A percentile compares a stretch with the other conserved stretches of the same genome.
phyloP scores from a whole-genome alignment of 2,113 vertebrate genomes.

The Alaudala cheleensis region DNA sequence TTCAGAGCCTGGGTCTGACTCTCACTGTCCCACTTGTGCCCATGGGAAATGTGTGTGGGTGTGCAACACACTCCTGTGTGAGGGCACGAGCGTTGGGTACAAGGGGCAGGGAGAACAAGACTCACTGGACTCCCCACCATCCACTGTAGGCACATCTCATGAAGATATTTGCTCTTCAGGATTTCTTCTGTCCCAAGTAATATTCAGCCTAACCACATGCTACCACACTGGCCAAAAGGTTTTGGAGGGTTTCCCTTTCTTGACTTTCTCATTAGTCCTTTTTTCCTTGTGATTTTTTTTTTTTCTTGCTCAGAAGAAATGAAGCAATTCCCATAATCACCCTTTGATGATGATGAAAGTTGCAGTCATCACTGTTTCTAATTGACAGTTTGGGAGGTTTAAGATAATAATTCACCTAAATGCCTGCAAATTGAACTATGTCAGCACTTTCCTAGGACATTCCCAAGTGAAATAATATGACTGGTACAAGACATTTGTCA shows the following conservation, averaged over 20 bases:
- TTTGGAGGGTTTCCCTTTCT: background rate
- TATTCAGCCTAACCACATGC: background rate
- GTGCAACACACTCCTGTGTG: background rate
- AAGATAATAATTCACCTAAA: slow-evolving; percentile 30
- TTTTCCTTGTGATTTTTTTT: background rate
- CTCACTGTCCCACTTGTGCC: background rate
- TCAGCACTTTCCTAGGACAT: slow-evolving; percentile 30
- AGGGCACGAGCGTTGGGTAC: accelerated
- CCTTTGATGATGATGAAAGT: background rate
- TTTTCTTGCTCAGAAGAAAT: background rate
- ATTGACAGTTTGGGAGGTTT: background rate
- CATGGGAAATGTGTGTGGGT: background rate
- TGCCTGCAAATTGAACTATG: background rate
- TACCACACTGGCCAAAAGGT: background rate
- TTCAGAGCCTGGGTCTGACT: background rate
- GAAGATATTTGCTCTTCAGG: background rate
- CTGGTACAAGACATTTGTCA: background rate
- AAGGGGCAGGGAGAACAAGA: background rate
- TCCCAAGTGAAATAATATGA: background rate
- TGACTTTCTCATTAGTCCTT: background rate
- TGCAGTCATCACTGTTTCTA: background rate
- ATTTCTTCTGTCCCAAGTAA: background rate
- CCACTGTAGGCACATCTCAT: background rate
- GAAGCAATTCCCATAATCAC: background rate
- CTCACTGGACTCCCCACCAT: background rate